Evolutionary conservation across 2,888 invertebrate species (phyloP).

Genomic region (Tuberolachnus salignus): DNA sequence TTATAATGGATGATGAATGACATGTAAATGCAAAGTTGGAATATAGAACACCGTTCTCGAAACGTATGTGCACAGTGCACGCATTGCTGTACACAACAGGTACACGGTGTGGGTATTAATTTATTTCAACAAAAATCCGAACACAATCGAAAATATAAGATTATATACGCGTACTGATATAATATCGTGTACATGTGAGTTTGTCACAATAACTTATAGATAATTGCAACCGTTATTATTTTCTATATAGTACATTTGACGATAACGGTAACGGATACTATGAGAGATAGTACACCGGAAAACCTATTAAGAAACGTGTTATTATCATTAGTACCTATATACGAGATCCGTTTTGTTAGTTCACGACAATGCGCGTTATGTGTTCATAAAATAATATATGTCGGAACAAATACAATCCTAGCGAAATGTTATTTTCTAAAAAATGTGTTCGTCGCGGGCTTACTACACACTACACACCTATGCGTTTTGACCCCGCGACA

Average conservation of each 20-base stretch:
- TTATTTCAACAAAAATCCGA: too few relatives aligned
- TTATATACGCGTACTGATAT: not conserved
- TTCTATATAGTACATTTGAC: not conserved
- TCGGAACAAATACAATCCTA: constrained; percentile 1
- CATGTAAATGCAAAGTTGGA: constrained; percentile 15
- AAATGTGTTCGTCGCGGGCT: not conserved
- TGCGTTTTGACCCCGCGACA: too few relatives aligned
- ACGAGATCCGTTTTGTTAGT: not conserved
- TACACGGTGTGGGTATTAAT: not conserved
- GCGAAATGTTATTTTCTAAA: not conserved
- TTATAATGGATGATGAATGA: constrained; percentile 36
- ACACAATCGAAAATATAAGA: constrained; percentile 3
- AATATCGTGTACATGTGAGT: not conserved
- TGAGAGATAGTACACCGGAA: constrained; percentile 2
- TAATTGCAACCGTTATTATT: not conserved
- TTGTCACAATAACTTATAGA: not conserved
- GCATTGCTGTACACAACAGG: too few relatives aligned
- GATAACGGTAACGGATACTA: not conserved
- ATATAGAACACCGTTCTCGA: not conserved
- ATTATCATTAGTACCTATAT: not conserved
- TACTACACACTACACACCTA: too few relatives aligned
- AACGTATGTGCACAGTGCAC: not conserved
- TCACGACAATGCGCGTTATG: constrained; percentile 1
- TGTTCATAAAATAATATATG: not conserved
- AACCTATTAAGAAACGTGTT: not conserved